Evolutionary conservation across 2,113 vertebrate species (phyloP).

Genomic region (Psittacus erithacus): DNA sequence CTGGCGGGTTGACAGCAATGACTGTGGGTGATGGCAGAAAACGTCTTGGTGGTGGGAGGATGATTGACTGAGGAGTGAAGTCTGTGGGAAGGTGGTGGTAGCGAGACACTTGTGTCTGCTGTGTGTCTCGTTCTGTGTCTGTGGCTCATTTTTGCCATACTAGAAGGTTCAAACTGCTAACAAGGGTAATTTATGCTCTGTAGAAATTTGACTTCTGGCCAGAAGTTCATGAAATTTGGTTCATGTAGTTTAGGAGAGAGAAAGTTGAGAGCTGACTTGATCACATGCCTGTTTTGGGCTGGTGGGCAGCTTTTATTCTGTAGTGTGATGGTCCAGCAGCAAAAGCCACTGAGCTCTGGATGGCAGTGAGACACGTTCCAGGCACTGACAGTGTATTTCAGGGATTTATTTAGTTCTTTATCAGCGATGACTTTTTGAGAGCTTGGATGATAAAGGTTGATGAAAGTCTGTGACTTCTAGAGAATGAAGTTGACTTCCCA

Average conservation of each 20-base stretch:
- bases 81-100: not conserved
- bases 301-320: not conserved
- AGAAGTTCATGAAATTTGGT: not conserved
- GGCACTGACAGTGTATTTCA: not conserved
- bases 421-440: not conserved
- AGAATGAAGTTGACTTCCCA: not conserved
- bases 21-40: not conserved
- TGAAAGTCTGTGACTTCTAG: not conserved
- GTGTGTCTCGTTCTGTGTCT: fast-evolving
- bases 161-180: not conserved
- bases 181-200: not conserved
- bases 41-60: not conserved
- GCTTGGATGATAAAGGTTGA: not conserved
- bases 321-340: not conserved
- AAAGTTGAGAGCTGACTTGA: not conserved
- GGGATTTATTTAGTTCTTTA: not conserved
- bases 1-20: not conserved
- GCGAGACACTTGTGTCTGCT: not conserved
- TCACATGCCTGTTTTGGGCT: not conserved
- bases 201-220: not conserved
- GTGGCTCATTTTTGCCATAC: fast-evolving
- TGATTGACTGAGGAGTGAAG: not conserved
- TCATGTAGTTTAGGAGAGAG: not conserved
- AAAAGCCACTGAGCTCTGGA: not conserved
- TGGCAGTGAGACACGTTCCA: not conserved